Percentiles rank a stretch among this genome's conserved stretches.
Evolutionary conservation across 2,888 invertebrate species (phyloP).

Genomic region (Hirudinaria manillensis): DNA sequence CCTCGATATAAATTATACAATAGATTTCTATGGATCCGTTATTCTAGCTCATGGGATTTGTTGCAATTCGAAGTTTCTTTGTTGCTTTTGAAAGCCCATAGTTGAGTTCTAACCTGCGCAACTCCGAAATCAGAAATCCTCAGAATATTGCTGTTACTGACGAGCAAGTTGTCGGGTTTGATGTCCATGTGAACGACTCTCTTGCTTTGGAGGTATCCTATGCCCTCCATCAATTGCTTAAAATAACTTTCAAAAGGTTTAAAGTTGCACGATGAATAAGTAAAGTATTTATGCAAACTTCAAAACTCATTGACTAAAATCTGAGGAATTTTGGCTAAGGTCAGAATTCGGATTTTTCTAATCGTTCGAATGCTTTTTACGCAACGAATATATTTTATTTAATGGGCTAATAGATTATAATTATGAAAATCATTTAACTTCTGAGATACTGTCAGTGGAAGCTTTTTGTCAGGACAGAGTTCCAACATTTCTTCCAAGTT

Average conservation of each 20-base stretch:
- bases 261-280: neutral
- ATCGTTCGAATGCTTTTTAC: neutral
- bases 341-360: too few relatives aligned
- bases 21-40: too few relatives aligned
- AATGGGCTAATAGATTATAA: neutral
- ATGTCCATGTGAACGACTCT: constrained; percentile 24
- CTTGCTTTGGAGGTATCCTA: constrained; percentile 20
- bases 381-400: neutral
- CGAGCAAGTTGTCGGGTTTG: constrained; percentile 25
- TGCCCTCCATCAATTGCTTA: constrained; percentile 23
- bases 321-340: too few relatives aligned
- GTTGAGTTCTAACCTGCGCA: constrained; percentile 11
- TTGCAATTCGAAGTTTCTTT: too few relatives aligned
- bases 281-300: too few relatives aligned
- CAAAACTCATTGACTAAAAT: too few relatives aligned
- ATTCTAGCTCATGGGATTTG: too few relatives aligned
- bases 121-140: constrained; percentile 27
- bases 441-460: constrained; percentile 6
- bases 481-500: constrained; percentile 22
- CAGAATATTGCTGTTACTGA: neutral
- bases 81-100: too few relatives aligned
- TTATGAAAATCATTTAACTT: constrained; percentile 5
- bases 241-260: constrained; percentile 6
- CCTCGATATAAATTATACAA: too few relatives aligned
- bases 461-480: neutral